Conservation (phyloP, 1,140 invertebrate species). For the Diachasmimorpha longicaudata region DNA sequence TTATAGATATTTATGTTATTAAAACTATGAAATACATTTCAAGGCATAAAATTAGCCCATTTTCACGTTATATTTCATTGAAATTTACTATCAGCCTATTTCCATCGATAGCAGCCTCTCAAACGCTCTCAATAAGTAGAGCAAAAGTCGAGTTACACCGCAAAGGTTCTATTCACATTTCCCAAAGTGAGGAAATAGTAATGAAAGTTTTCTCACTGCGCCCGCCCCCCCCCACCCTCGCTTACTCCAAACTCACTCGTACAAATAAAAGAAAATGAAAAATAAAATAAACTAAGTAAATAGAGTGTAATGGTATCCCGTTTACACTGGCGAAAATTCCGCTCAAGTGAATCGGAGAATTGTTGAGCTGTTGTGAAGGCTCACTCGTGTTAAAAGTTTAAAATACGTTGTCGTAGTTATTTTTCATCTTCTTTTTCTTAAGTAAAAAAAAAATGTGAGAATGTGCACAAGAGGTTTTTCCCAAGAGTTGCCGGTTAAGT, state of each 20-base stretch:
- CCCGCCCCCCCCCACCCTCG: too few relatives aligned
- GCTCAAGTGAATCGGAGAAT: background rate
- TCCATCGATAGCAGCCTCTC: background rate
- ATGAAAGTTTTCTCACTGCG: background rate
- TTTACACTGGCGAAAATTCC: background rate
- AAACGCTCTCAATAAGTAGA: background rate
- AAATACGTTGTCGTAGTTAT: background rate
- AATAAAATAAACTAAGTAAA: background rate
- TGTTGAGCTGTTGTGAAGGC: background rate
- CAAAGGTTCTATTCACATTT: background rate
- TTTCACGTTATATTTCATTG: background rate
- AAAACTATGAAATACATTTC: too few relatives aligned
- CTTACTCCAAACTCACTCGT: background rate
- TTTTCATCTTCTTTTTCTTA: background rate
- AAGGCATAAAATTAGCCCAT: too few relatives aligned
- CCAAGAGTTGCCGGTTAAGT: background rate
- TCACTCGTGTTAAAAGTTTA: constrained; percentile 2
- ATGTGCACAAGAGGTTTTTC: background rate
- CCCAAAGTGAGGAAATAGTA: background rate
- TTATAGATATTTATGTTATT: too few relatives aligned
- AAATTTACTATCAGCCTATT: background rate
- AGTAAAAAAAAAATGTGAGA: background rate
- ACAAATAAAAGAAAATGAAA: background rate
- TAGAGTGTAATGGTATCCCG: background rate
- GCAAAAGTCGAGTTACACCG: background rate